These are phyloP conservation scores for Capra hircus DNA, from an alignment of 2,113 vertebrate genomes.

Conservation along the genomic window DNA sequence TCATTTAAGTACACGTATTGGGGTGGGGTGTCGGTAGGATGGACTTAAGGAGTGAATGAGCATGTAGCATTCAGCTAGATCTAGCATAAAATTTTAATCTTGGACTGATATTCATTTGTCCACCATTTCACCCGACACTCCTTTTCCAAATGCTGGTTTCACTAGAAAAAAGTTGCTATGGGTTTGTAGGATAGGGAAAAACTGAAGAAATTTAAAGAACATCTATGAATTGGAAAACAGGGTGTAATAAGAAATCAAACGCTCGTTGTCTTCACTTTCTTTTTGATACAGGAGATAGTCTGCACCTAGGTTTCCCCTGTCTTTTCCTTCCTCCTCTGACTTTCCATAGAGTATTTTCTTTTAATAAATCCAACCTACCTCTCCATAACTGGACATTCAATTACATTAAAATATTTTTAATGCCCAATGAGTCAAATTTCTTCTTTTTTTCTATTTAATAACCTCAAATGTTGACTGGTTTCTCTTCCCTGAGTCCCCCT, in stretches of 20 bases:
- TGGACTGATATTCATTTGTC: not conserved
- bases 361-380: not conserved
- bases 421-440: not conserved
- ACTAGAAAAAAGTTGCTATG: not conserved
- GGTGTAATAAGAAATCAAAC: not conserved
- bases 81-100: not conserved
- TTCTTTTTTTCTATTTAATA: slow-evolving; percentile 12
- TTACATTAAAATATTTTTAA: slow-evolving; percentile 1
- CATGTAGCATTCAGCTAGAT: not conserved
- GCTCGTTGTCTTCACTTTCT: not conserved
- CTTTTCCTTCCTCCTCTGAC: not conserved
- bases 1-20: not conserved
- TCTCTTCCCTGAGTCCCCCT: not conserved
- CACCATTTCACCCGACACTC: not conserved
- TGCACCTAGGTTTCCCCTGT: not conserved
- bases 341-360: not conserved
- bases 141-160: not conserved
- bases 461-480: not conserved
- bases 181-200: not conserved
- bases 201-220: not conserved
- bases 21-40: not conserved
- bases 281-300: not conserved
- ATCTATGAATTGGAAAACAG: not conserved
- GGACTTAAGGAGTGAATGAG: not conserved
- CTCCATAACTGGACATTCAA: not conserved